Evolutionary conservation across 2,797 vertebrate genomes (phyloP).

Genomic region (Salarias fasciatus): DNA sequence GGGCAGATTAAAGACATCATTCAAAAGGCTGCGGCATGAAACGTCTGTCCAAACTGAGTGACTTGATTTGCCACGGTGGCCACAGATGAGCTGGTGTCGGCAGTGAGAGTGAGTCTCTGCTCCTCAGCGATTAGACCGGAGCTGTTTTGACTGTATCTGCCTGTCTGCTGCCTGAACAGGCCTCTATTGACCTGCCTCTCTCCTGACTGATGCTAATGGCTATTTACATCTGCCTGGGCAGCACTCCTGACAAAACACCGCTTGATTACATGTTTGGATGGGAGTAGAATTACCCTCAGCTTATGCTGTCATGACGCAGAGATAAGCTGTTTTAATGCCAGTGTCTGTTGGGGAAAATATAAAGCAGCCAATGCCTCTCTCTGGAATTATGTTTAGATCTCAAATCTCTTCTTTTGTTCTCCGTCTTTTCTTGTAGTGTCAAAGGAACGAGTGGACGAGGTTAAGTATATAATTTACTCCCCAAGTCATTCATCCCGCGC

Average conservation of each 20-base stretch:
- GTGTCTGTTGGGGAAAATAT: conserved; percentile 50
- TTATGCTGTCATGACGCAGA: conserved; percentile 37
- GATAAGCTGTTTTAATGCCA: conserved; percentile 53
- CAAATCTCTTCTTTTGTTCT: conserved; percentile 39
- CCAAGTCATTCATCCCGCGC: conserved; percentile 59
- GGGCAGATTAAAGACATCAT: not conserved
- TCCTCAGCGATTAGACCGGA: not conserved
- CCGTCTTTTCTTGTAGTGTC: conserved; percentile 37
- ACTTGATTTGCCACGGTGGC: not conserved
- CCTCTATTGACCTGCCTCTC: conserved; percentile 24
- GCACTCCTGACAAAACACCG: conserved; percentile 20
- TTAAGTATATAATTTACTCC: conserved; percentile 76
- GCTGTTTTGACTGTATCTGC: not conserved
- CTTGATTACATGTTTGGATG: conserved; percentile 61
- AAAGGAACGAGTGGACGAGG: conserved; percentile 50
- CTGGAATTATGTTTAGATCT: conserved; percentile 60
- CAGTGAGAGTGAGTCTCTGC: not conserved
- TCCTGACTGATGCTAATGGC: conserved; percentile 46
- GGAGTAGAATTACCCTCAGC: conserved; percentile 40
- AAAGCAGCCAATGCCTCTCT: conserved; percentile 44
- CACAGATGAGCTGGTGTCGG: not conserved
- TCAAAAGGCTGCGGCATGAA: no score
- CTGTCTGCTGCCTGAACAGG: not conserved
- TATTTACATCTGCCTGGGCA: conserved; percentile 58
- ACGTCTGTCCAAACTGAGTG: not conserved